Evolutionary conservation across 2,113 vertebrate species (phyloP).

Genomic region (Pagrus major): DNA sequence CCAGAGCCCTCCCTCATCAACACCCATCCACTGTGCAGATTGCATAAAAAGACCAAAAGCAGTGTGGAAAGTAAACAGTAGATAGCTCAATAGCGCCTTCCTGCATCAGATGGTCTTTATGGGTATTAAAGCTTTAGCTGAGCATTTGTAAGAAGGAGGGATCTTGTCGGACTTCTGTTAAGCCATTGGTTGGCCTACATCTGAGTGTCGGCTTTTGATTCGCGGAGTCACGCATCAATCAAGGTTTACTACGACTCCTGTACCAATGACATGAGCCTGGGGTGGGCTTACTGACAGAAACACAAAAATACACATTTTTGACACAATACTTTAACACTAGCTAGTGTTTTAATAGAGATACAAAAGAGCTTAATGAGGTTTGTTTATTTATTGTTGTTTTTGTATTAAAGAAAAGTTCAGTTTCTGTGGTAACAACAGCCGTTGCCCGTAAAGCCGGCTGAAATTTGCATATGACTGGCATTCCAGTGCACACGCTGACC

Average conservation of each 20-base stretch:
- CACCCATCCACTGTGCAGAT: neutral
- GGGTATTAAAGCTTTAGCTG: constrained; percentile 44
- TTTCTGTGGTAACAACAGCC: neutral
- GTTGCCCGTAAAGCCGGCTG: constrained; percentile 29
- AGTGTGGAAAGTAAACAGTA: constrained; percentile 43
- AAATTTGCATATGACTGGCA: constrained; percentile 89
- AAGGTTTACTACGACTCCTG: constrained; percentile 66
- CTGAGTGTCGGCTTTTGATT: constrained; percentile 66
- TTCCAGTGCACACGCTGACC: constrained; percentile 81
- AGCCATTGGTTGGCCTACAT: constrained; percentile 80
- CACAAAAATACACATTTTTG: constrained; percentile 27
- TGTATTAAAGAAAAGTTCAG: neutral
- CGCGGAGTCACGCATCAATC: constrained; percentile 52
- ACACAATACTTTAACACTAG: neutral
- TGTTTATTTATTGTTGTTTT: neutral
- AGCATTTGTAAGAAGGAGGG: constrained; percentile 63
- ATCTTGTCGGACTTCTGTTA: constrained; percentile 62
- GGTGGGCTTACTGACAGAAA: constrained; percentile 52
- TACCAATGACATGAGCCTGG: constrained; percentile 60
- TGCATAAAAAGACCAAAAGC: constrained; percentile 26
- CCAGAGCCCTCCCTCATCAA: constrained; percentile 6
- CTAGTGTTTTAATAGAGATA: neutral
- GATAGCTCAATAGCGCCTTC: constrained; percentile 69
- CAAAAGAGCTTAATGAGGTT: neutral
- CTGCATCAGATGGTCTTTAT: constrained; percentile 63